Conservation (phyloP, 2,888 invertebrate genomes). For the Polyommatus iphigenia region DNA sequence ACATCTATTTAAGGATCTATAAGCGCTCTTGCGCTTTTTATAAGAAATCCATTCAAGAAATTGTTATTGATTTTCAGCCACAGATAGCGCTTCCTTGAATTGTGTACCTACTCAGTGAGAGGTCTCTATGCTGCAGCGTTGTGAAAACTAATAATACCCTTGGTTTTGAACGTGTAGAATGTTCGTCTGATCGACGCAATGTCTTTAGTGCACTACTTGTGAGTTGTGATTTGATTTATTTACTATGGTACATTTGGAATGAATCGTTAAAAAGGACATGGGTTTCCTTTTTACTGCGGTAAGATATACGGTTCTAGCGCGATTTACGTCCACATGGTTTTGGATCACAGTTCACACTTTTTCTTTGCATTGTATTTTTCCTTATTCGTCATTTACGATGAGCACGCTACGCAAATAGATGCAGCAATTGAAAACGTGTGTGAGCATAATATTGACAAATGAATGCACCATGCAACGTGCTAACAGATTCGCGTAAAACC, state of each 20-base stretch:
- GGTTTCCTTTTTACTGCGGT: not conserved
- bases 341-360: not conserved
- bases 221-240: too few species aligned
- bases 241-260: too few species aligned
- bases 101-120: too few species aligned
- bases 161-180: too few species aligned
- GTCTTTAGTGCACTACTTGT: too few species aligned
- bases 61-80: not conserved
- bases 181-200: too few species aligned
- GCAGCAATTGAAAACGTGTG: not conserved
- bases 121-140: too few species aligned
- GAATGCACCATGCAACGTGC: not conserved
- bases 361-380: too few species aligned
- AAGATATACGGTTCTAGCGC: not conserved
- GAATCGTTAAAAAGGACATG: too few species aligned
- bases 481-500: not conserved
- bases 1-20: too few species aligned
- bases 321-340: not conserved
- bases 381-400: not conserved
- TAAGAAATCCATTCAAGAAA: not conserved
- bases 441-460: conserved; percentile 4
- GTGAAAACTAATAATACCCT: too few species aligned
- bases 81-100: not conserved
- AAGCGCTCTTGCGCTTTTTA: not conserved
- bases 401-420: not conserved